Percentiles rank a stretch among this genome's conserved stretches.
phyloP scores from a whole-genome alignment of 2,888 invertebrate genomes.

The Dinocampus coccinellae region DNA sequence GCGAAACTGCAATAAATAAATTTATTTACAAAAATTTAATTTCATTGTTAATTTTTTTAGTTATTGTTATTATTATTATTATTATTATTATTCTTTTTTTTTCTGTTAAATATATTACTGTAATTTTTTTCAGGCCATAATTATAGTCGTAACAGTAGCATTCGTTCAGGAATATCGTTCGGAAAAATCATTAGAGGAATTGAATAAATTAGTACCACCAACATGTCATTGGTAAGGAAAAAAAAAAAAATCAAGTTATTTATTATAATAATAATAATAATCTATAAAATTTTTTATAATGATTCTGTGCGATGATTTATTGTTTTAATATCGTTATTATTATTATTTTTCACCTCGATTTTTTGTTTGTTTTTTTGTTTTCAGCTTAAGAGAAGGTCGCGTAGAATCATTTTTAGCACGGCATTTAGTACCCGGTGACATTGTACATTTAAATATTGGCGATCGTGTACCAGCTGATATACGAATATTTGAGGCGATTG shows the following conservation, averaged over 20 bases:
- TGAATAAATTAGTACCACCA: conserved; percentile 97
- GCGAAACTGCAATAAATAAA: conserved; percentile 11
- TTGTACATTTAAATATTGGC: conserved; percentile 92
- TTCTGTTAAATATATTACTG: neutral
- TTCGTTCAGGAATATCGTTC: conserved; percentile 99
- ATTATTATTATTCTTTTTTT: neutral
- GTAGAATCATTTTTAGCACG: conserved; percentile 92
- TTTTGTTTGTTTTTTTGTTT: no score
- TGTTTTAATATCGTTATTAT: no score
- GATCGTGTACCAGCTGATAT: conserved; percentile 98
- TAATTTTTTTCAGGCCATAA: conserved; percentile 73
- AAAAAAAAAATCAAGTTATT: neutral
- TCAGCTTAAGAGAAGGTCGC: conserved; percentile 87
- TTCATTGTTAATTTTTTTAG: no score
- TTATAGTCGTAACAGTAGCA: conserved; percentile 95
- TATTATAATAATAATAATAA: neutral
- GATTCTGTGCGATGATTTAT: no score
- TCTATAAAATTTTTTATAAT: no score
- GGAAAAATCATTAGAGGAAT: conserved; percentile 96
- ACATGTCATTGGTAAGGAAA: conserved; percentile 87
- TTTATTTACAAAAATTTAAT: no score
- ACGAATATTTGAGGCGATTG: conserved; percentile 91
- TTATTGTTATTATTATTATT: no score
- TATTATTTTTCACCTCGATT: neutral
- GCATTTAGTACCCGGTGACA: conserved; percentile 97